These are phyloP conservation scores for Noctua janthe DNA, from an alignment of 2,888 invertebrate species.

Conservation along the genomic window DNA sequence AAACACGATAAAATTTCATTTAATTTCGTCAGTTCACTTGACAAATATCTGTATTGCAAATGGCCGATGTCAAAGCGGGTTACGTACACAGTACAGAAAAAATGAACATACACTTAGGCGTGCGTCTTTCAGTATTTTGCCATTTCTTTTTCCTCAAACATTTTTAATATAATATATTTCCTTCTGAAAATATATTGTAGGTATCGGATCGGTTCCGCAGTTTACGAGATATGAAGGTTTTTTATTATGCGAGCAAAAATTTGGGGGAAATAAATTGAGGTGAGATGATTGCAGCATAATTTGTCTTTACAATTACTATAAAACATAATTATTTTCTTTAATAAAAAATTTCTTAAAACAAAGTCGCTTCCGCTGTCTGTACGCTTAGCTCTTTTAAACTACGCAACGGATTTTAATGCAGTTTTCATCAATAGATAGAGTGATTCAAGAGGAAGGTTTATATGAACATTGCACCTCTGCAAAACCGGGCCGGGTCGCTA, in stretches of 20 bases:
- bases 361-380: too few species aligned
- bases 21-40: conserved; percentile 29
- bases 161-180: conserved; percentile 43
- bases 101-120: conserved; percentile 35
- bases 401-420: too few species aligned
- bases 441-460: too few species aligned
- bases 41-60: conserved; percentile 49
- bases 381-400: too few species aligned
- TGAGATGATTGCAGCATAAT: not conserved
- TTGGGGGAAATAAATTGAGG: not conserved
- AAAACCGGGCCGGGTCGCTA: too few species aligned
- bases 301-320: not conserved
- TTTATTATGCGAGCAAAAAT: conserved; percentile 9
- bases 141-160: conserved; percentile 38
- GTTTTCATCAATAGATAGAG: too few species aligned
- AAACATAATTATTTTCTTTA: not conserved
- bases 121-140: conserved; percentile 25
- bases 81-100: conserved; percentile 28
- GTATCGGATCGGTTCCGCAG: conserved; percentile 22
- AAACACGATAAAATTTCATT: conserved; percentile 4
- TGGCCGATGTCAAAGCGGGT: conserved; percentile 29
- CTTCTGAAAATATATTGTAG: conserved; percentile 22
- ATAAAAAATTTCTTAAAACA: too few species aligned
- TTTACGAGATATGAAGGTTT: conserved; percentile 31
- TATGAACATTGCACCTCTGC: too few species aligned